Evolutionary conservation across 2,888 invertebrate species (phyloP).

Genomic region (Apantesis nais): DNA sequence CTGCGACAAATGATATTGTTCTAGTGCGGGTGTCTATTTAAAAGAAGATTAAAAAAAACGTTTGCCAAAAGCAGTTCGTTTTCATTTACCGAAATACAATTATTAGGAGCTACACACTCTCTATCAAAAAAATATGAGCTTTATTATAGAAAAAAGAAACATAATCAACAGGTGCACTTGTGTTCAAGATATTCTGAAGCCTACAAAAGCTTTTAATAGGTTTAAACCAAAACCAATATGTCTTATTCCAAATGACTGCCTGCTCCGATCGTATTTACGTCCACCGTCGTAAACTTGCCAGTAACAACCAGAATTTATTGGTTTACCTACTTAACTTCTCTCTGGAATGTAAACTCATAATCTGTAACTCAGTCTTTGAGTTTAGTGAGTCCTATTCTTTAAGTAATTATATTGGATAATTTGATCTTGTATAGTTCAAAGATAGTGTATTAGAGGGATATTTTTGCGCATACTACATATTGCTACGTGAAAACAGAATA

Average conservation of each 20-base stretch:
- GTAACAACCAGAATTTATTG: slow-evolving; percentile 5
- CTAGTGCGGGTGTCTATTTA: too few species aligned
- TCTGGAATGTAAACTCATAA: background rate
- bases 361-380: background rate
- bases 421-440: too few species aligned
- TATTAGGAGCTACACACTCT: background rate
- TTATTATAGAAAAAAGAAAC: too few species aligned
- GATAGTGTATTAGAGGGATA: too few species aligned
- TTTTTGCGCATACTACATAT: too few species aligned
- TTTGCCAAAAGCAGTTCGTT: too few species aligned
- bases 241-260: background rate
- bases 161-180: background rate
- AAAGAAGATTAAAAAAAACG: too few species aligned
- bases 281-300: slow-evolving; percentile 2
- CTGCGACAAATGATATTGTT: too few species aligned
- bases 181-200: background rate
- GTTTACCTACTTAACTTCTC: background rate
- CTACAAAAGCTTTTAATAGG: background rate
- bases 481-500: too few species aligned
- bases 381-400: background rate
- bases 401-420: background rate
- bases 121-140: background rate
- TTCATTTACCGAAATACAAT: background rate
- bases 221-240: background rate
- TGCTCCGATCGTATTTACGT: background rate